Conservation (phyloP, 1,140 invertebrate species). For the Lanistes nyassanus region DNA sequence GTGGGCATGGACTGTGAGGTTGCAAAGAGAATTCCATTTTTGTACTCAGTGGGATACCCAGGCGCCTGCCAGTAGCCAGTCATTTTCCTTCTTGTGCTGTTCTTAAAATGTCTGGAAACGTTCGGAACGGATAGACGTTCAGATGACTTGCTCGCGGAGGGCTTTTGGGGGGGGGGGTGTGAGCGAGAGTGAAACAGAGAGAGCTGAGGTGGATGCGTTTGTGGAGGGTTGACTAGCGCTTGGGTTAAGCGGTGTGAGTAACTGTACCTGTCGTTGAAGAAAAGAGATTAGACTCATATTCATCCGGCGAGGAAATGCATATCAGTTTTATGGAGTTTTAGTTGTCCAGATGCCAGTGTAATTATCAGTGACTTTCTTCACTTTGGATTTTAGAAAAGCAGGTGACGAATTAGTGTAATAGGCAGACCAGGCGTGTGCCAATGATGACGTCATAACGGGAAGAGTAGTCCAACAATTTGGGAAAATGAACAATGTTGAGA, state of each 20-base stretch:
- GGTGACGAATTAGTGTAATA: too few relatives aligned
- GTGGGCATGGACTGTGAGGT: too few relatives aligned
- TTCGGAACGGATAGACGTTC: background rate
- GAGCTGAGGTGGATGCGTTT: background rate
- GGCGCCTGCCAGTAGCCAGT: background rate
- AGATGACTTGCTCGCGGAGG: background rate
- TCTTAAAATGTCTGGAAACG: slow-evolving; percentile 10
- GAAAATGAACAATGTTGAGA: too few relatives aligned
- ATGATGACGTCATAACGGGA: too few relatives aligned
- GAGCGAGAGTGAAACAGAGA: background rate
- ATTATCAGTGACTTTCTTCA: too few relatives aligned
- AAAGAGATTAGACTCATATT: background rate
- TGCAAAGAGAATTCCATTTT: background rate
- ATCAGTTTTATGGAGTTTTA: background rate
- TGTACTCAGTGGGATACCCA: background rate
- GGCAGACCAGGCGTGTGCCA: too few relatives aligned
- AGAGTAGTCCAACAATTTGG: too few relatives aligned
- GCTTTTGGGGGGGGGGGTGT: slow-evolving; percentile 25
- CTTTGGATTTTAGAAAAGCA: too few relatives aligned
- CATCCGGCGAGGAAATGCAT: background rate
- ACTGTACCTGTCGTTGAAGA: background rate
- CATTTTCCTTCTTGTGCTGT: background rate
- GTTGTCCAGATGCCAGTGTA: too few relatives aligned
- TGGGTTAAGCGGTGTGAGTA: background rate
- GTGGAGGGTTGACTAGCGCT: background rate